Conservation (phyloP, 2,888 invertebrate species). For the Nematopogon swammerdamellus region DNA sequence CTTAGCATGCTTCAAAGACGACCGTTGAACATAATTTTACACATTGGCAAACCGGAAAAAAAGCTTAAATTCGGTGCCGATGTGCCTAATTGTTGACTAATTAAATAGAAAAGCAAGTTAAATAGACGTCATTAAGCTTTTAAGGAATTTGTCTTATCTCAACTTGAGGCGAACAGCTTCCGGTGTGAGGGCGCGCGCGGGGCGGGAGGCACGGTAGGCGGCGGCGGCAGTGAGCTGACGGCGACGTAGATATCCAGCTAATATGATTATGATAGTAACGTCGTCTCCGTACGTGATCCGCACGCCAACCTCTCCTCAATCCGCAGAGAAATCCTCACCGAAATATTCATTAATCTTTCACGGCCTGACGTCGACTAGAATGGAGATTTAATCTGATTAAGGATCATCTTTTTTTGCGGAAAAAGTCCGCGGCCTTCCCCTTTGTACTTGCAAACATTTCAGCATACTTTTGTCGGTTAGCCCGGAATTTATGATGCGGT, state of each 20-base stretch:
- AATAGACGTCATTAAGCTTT: too few relatives aligned
- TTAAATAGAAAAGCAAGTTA: too few relatives aligned
- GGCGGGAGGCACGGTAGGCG: too few relatives aligned
- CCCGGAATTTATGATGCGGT: not conserved
- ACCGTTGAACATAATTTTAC: too few relatives aligned
- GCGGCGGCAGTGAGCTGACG: too few relatives aligned
- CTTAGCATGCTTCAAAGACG: too few relatives aligned
- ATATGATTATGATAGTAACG: conserved; percentile 49
- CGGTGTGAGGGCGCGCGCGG: too few relatives aligned
- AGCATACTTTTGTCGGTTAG: not conserved
- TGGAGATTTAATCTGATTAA: conserved; percentile 59
- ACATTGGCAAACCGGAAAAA: too few relatives aligned
- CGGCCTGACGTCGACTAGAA: conserved; percentile 54
- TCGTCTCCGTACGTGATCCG: conserved; percentile 38
- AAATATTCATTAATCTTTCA: conserved; percentile 59
- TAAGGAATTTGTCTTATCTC: too few relatives aligned
- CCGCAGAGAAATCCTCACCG: conserved; percentile 45
- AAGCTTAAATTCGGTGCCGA: too few relatives aligned
- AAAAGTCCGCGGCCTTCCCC: conserved; percentile 46
- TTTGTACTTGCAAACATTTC: not conserved
- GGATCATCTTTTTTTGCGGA: conserved; percentile 56
- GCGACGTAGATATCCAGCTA: conserved; percentile 26
- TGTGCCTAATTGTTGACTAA: too few relatives aligned
- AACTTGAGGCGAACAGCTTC: too few relatives aligned
- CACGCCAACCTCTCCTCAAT: conserved; percentile 19